Conservation (phyloP, 2,113 vertebrate species). For the Tachycineta bicolor region DNA sequence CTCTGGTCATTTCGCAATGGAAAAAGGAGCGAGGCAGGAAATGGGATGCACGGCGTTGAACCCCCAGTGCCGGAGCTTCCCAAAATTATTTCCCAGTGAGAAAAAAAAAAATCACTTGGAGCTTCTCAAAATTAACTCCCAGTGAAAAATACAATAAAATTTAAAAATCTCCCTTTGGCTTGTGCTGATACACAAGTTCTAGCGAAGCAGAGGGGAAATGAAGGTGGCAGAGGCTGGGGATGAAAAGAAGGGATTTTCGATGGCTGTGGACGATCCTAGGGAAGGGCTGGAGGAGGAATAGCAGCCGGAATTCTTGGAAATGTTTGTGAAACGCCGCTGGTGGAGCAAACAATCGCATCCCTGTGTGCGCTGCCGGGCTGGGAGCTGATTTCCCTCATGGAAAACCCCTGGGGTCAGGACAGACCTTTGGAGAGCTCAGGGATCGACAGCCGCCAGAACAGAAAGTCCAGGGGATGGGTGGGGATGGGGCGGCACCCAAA, state of each 20-base stretch:
- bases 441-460: neutral
- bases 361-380: neutral
- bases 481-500: neutral
- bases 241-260: neutral
- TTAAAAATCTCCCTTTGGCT: neutral
- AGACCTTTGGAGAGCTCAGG: neutral
- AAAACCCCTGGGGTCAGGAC: neutral
- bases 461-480: neutral
- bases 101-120: neutral
- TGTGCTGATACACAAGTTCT: neutral
- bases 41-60: neutral
- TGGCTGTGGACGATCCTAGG: neutral
- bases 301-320: neutral
- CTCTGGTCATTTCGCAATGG: neutral
- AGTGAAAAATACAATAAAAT: neutral
- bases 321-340: neutral
- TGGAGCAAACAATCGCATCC: neutral
- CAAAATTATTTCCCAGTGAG: neutral
- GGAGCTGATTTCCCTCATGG: neutral
- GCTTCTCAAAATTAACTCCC: neutral
- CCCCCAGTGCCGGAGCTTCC: rapidly evolving
- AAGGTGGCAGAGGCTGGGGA: neutral
- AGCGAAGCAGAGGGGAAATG: neutral
- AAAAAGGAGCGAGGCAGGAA: neutral
- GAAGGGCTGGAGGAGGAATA: neutral